A percentile compares a stretch with the other conserved stretches of the same genome.
Conservation (phyloP, 2,888 invertebrate genomes). For the Cerastis leucographa region DNA sequence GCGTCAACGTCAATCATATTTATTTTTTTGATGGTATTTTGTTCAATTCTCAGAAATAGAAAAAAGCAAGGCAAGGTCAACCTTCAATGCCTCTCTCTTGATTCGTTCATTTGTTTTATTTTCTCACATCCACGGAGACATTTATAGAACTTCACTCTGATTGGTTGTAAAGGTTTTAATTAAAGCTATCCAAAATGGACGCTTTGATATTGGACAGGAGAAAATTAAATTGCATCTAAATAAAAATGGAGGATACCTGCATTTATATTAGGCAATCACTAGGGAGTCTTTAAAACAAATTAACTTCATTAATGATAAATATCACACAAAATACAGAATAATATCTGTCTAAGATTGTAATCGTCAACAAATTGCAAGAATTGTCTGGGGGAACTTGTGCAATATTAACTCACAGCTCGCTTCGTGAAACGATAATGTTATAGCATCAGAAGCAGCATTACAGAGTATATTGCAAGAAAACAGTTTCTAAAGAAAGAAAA, state of each 20-base stretch:
- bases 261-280: too few species aligned
- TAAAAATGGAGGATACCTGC: not conserved
- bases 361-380: slow-evolving; percentile 33
- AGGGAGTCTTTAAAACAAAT: not conserved
- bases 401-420: slow-evolving; percentile 22
- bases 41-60: not conserved
- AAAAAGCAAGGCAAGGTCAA: not conserved
- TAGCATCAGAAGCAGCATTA: slow-evolving; percentile 22
- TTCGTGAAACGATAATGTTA: slow-evolving; percentile 19
- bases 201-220: not conserved
- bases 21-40: slow-evolving; percentile 12
- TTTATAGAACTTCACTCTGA: slow-evolving; percentile 33
- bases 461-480: slow-evolving; percentile 11
- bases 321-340: slow-evolving; percentile 11
- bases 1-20: not conserved
- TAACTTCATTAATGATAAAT: not conserved
- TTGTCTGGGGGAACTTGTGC: slow-evolving; percentile 20
- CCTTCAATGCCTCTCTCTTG: not conserved
- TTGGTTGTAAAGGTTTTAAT: slow-evolving; percentile 45
- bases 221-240: slow-evolving; percentile 8
- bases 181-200: slow-evolving; percentile 31
- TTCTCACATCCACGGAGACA: slow-evolving; percentile 7
- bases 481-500: not conserved
- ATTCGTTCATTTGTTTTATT: slow-evolving; percentile 27
- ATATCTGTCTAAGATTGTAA: slow-evolving; percentile 34